phyloP scores from a whole-genome alignment of 2,113 vertebrate species.

The Uria lomvia region DNA sequence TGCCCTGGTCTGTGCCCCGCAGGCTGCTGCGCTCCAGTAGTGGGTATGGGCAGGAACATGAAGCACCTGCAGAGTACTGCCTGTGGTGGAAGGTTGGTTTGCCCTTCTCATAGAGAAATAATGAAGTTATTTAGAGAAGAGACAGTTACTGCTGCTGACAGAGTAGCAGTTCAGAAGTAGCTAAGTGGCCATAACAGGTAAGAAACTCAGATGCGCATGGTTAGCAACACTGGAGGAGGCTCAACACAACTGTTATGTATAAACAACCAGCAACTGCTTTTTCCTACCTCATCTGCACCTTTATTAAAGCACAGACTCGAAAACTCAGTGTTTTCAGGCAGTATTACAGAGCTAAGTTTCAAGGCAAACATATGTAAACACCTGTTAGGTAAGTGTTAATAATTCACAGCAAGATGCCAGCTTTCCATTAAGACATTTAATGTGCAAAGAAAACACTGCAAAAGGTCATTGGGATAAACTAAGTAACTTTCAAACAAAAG shows the following conservation, averaged over 20 bases:
- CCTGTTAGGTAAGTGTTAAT: conserved; percentile 36
- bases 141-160: background rate
- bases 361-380: conserved; percentile 34
- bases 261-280: background rate
- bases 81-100: background rate
- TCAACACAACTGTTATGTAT: background rate
- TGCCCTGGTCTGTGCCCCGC: background rate
- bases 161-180: background rate
- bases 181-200: background rate
- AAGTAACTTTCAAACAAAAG: background rate
- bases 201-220: background rate
- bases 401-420: conserved; percentile 34
- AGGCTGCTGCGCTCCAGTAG: background rate
- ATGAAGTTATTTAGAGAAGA: background rate
- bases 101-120: background rate
- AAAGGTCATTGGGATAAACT: background rate
- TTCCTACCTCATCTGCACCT: background rate
- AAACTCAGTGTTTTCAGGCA: background rate
- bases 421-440: background rate
- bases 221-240: background rate
- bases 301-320: background rate
- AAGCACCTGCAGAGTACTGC: background rate
- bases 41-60: background rate
- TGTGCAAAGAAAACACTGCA: background rate
- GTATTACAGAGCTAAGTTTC: conserved; percentile 2